Evolutionary conservation across 2,888 invertebrate species (phyloP).

Genomic region (Chymomyza amoena): DNA sequence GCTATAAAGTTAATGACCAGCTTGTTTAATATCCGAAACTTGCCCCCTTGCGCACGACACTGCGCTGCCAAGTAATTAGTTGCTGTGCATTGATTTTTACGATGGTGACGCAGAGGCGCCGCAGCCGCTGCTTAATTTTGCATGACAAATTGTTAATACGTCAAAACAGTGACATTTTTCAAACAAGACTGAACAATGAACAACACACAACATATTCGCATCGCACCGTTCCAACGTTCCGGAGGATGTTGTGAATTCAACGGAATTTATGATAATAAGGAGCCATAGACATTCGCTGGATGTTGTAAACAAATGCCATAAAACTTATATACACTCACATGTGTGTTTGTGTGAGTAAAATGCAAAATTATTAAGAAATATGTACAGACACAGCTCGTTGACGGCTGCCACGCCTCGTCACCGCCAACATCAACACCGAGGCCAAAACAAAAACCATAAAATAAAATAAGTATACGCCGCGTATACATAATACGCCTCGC

Average conservation of each 20-base stretch:
- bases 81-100: constrained; percentile 69
- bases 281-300: constrained; percentile 43
- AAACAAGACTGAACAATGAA: background rate
- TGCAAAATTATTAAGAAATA: constrained; percentile 52
- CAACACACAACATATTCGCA: constrained; percentile 10
- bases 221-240: background rate
- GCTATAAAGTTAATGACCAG: no score
- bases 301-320: constrained; percentile 29
- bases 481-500: constrained; percentile 30
- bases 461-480: constrained; percentile 58
- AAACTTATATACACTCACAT: constrained; percentile 25
- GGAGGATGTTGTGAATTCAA: constrained; percentile 21
- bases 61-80: constrained; percentile 55
- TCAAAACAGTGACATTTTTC: constrained; percentile 47
- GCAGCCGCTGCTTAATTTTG: constrained; percentile 54
- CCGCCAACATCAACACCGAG: constrained; percentile 32
- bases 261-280: constrained; percentile 67
- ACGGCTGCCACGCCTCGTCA: constrained; percentile 46
- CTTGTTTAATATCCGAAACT: no score
- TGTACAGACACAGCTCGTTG: constrained; percentile 47
- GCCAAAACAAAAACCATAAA: constrained; percentile 48
- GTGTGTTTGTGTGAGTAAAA: constrained; percentile 7
- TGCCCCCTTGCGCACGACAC: no score
- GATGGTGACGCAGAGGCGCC: constrained; percentile 25
- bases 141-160: constrained; percentile 70